Evolutionary conservation across 2,797 vertebrate genomes (phyloP).

Genomic region (Halcyon chelicuti): DNA sequence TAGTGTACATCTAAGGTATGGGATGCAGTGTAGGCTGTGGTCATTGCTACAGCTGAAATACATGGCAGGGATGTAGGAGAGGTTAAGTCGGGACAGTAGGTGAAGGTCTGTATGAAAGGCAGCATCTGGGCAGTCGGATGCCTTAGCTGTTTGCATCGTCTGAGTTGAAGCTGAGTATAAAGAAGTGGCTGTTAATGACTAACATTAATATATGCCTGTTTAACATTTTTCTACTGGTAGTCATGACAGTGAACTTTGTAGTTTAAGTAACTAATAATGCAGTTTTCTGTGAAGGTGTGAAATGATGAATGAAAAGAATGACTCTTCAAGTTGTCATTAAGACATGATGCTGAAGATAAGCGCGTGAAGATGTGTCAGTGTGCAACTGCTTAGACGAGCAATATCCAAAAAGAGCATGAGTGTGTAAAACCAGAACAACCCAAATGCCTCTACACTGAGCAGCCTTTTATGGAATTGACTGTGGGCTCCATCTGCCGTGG

Average conservation of each 20-base stretch:
- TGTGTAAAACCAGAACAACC: neutral
- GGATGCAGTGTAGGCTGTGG: no score
- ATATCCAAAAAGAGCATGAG: neutral
- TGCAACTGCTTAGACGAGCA: neutral
- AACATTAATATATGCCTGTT: neutral
- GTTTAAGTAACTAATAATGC: neutral
- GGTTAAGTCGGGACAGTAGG: neutral
- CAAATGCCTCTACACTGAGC: neutral
- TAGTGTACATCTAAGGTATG: neutral
- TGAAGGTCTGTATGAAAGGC: neutral
- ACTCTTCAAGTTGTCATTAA: neutral
- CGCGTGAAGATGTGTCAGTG: neutral
- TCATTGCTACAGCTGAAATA: neutral
- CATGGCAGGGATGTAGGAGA: neutral
- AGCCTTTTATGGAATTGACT: neutral
- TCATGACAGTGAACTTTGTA: neutral
- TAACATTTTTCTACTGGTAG: neutral
- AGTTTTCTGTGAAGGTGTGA: neutral
- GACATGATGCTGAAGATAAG: neutral
- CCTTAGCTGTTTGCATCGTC: neutral
- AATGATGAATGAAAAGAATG: neutral
- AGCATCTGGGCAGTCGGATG: neutral
- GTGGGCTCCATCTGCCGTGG: neutral
- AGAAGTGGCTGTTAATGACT: neutral
- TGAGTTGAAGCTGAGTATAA: neutral